Evolutionary conservation across 2,113 vertebrate genomes (phyloP).

Genomic region (Gymnorhina tibicen): DNA sequence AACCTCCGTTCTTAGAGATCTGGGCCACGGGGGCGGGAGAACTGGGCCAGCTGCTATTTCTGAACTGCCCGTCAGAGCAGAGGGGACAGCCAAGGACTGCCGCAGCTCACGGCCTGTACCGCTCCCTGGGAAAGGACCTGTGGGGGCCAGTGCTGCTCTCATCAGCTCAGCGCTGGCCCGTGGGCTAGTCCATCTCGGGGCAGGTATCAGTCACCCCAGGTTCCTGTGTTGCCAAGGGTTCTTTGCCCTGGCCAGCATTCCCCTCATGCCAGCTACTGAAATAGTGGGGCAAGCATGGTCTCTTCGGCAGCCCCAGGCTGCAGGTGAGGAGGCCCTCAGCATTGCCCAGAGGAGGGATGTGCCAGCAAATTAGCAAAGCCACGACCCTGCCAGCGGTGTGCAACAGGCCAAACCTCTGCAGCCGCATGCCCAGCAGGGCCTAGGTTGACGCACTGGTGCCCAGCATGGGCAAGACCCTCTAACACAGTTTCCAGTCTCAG

Average conservation of each 20-base stretch:
- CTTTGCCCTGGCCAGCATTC: background rate
- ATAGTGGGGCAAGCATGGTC: accelerated
- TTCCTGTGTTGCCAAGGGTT: background rate
- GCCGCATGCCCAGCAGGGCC: background rate
- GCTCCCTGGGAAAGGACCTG: background rate
- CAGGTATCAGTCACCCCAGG: background rate
- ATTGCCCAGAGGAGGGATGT: background rate
- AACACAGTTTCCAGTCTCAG: background rate
- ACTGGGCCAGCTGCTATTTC: constrained; percentile 78
- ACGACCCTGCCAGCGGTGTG: accelerated
- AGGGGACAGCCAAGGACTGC: constrained; percentile 59
- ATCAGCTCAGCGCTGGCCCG: accelerated
- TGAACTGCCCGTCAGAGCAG: constrained; percentile 64
- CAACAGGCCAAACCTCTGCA: background rate
- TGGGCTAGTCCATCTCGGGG: background rate
- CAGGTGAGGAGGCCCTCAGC: background rate
- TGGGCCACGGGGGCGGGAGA: constrained; percentile 65
- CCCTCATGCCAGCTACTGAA: background rate
- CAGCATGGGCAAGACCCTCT: background rate
- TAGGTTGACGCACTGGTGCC: background rate
- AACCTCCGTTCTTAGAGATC: constrained; percentile 74
- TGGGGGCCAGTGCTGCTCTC: background rate
- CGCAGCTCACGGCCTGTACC: background rate
- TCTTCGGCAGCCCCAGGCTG: background rate
- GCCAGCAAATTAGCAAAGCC: background rate